Evolutionary conservation across 2,113 vertebrate genomes (phyloP).

Genomic region (Cyprinodon variegatus): DNA sequence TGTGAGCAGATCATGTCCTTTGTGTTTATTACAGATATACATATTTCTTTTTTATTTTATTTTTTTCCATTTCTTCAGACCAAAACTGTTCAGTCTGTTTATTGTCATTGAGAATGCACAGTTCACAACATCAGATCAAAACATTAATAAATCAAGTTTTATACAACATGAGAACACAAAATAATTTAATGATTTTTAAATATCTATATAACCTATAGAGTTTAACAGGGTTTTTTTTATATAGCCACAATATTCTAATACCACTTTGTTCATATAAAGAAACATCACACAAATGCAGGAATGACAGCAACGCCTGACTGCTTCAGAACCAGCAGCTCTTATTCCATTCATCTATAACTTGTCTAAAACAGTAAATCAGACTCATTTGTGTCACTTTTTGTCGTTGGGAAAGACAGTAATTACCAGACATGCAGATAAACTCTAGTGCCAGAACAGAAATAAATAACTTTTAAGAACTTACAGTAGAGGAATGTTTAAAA

Average conservation of each 20-base stretch:
- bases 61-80: background rate
- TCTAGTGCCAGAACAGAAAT: constrained; percentile 43
- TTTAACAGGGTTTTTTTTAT: constrained; percentile 48
- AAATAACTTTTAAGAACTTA: constrained; percentile 24
- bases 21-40: too few species aligned
- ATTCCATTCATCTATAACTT: constrained; percentile 27
- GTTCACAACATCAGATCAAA: constrained; percentile 59
- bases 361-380: constrained; percentile 16
- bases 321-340: background rate
- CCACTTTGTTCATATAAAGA: constrained; percentile 26
- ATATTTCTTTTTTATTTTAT: too few species aligned
- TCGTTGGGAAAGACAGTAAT: constrained; percentile 5
- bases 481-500: constrained; percentile 37
- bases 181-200: constrained; percentile 61
- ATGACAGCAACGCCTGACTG: background rate
- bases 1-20: too few species aligned
- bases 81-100: constrained; percentile 18
- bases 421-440: constrained; percentile 42
- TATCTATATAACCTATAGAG: constrained; percentile 56
- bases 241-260: constrained; percentile 23
- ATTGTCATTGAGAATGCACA: constrained; percentile 52
- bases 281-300: constrained; percentile 1
- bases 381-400: constrained; percentile 36
- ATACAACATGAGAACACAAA: constrained; percentile 58
- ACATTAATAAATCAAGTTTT: constrained; percentile 43